phyloP scores from a whole-genome alignment of 2,113 vertebrate species.

The Sinocyclocheilus grahami region DNA sequence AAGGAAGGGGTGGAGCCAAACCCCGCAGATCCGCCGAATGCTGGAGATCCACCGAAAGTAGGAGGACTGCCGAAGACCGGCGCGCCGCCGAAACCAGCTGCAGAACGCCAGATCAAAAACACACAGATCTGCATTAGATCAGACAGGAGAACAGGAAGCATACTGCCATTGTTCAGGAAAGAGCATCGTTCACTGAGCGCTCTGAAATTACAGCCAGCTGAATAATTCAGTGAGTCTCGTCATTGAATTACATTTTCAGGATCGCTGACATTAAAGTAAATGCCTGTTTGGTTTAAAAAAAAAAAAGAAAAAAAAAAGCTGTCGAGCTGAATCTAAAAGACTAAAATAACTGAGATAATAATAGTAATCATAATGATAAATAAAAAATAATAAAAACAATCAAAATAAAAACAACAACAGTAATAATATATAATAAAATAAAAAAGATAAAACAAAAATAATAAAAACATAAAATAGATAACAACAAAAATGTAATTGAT shows the following conservation, averaged over 20 bases:
- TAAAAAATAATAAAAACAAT: too few species aligned
- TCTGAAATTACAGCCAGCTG: conserved; percentile 78
- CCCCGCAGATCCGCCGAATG: conserved; percentile 86
- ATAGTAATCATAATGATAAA: not conserved
- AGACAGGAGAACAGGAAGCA: not conserved
- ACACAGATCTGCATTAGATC: not conserved
- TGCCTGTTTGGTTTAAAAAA: too few species aligned
- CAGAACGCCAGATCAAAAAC: not conserved
- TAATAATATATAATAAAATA: too few species aligned
- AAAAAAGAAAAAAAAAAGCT: too few species aligned
- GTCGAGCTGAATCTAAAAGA: too few species aligned
- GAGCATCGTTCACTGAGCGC: conserved; percentile 18
- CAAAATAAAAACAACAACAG: too few species aligned
- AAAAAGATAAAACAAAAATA: too few species aligned
- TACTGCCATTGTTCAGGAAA: not conserved
- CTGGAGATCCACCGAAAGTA: conserved; percentile 89
- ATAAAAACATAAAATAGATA: too few species aligned
- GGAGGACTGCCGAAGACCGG: conserved; percentile 96
- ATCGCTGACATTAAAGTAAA: conserved; percentile 25
- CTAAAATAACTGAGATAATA: too few species aligned
- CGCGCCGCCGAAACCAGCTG: conserved; percentile 92
- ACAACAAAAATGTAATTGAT: too few species aligned
- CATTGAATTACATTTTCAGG: conserved; percentile 71
- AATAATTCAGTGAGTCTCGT: conserved; percentile 80
- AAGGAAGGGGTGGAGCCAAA: conserved; percentile 90